phyloP scores from a whole-genome alignment of 2,113 vertebrate genomes.

The Pardalotus punctatus region DNA sequence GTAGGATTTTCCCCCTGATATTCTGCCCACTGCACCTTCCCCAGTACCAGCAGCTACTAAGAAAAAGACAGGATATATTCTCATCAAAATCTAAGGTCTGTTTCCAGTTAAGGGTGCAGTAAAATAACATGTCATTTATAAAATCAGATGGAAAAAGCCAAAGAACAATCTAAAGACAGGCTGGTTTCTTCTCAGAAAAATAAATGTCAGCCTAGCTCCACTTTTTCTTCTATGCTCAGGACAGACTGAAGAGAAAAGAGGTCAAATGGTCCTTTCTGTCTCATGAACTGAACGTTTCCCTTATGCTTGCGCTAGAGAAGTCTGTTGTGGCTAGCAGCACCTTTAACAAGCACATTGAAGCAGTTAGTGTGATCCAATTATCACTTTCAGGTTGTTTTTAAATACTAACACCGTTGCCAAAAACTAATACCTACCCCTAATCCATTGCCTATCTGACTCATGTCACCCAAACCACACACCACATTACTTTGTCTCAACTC shows the following conservation, averaged over 20 bases:
- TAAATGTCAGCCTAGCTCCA: background rate
- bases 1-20: background rate
- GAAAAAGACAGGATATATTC: background rate
- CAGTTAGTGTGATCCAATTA: background rate
- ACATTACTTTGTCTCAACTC: background rate
- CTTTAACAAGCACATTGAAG: background rate
- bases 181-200: constrained; percentile 36
- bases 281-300: background rate
- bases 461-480: background rate
- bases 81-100: background rate
- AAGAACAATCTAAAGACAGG: constrained; percentile 19
- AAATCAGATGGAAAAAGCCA: constrained; percentile 68
- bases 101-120: constrained; percentile 62
- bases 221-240: background rate
- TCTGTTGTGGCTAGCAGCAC: background rate
- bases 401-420: background rate
- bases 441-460: background rate
- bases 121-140: constrained; percentile 40
- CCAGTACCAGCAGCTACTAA: background rate
- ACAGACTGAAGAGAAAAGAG: background rate
- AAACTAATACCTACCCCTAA: background rate
- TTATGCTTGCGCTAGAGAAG: background rate
- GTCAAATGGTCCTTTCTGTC: background rate
- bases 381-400: background rate
- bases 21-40: background rate